Conservation (phyloP, 2,888 invertebrate species). For the Drosophila tripunctata region DNA sequence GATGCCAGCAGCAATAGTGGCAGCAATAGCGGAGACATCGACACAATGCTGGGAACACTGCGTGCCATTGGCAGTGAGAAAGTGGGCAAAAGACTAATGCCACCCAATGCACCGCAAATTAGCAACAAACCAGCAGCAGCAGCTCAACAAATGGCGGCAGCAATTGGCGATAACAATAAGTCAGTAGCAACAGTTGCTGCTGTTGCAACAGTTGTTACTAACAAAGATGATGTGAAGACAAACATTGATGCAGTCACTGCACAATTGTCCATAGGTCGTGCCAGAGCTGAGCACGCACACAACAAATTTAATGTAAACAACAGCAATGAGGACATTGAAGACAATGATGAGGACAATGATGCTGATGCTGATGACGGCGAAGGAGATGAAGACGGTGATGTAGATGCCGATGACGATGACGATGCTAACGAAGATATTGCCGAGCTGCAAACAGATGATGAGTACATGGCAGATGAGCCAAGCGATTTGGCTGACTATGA, state of each 20-base stretch:
- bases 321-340: slow-evolving; percentile 23
- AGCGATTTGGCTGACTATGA: slow-evolving; percentile 60
- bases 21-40: slow-evolving; percentile 44
- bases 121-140: slow-evolving; percentile 72
- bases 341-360: slow-evolving; percentile 27
- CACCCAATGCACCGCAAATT: slow-evolving; percentile 80
- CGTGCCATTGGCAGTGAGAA: slow-evolving; percentile 71
- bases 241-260: slow-evolving; percentile 32
- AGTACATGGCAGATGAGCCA: slow-evolving; percentile 67
- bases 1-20: slow-evolving; percentile 25
- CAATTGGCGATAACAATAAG: slow-evolving; percentile 66
- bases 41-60: slow-evolving; percentile 65
- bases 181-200: slow-evolving; percentile 36
- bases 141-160: slow-evolving; percentile 52
- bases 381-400: slow-evolving; percentile 33
- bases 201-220: slow-evolving; percentile 28
- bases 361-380: slow-evolving; percentile 34
- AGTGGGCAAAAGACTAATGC: slow-evolving; percentile 50
- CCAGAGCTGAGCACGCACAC: slow-evolving; percentile 26
- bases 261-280: slow-evolving; percentile 52
- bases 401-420: slow-evolving; percentile 50
- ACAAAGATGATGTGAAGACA: slow-evolving; percentile 42
- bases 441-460: slow-evolving; percentile 52
- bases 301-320: slow-evolving; percentile 24
- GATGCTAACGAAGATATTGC: slow-evolving; percentile 64